Evolutionary conservation across 2,888 invertebrate species (phyloP), one percentile per base, ranked within the genome.

Genomic region (Caenorhabditis japonica): DNA sequence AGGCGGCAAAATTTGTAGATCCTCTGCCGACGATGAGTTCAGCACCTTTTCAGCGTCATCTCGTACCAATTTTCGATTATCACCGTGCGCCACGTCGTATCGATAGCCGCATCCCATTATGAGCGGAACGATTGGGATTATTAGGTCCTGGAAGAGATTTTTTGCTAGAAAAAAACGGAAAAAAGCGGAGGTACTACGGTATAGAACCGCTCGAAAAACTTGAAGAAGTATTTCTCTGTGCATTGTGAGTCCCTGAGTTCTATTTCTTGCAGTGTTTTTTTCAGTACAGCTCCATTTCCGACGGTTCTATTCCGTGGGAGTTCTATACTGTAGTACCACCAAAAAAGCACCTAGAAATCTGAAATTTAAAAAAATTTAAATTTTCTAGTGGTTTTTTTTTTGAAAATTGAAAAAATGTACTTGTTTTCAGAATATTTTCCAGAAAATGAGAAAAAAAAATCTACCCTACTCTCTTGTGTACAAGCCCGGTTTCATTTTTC

Each of bases 91-190:
- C 21, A 64, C 61, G 43, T 82, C 81, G 62, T 82, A 82, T 19
- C 78, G 73, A 49, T 81, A 82, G 12, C 80, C 82, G 21, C 71
- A 58, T 41, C 73, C 76, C 79, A 83, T 82, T 21, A 82, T 72
- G 7, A 84, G 47, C 13, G 82, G 82, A n/a, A 77, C 81, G 23
- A 82, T 70, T 7, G 83, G 83, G 21, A 84, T 62, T 33, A 83
- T 74, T 10, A 81, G 30, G 36, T 81, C 81, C 77, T 77, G 23
- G 43, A 41, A 58, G 39, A 55, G 5, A 30, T 5, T 7, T 7
- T 30, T 30, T 30, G 5, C 33, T 23, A 19, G 41, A 27, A n/a
- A 38, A 39, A n/a, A n/a, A n/a, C n/a, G n/a, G n/a, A n/a, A n/a
- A n/a, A n/a, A n/a, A n/a, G n/a, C n/a, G n/a, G n/a, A n/a, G n/a